Evolutionary conservation across 2,113 vertebrate genomes (phyloP), one percentile per base, ranked within the genome.

Genomic region (Misgurnus mizolepis): DNA sequence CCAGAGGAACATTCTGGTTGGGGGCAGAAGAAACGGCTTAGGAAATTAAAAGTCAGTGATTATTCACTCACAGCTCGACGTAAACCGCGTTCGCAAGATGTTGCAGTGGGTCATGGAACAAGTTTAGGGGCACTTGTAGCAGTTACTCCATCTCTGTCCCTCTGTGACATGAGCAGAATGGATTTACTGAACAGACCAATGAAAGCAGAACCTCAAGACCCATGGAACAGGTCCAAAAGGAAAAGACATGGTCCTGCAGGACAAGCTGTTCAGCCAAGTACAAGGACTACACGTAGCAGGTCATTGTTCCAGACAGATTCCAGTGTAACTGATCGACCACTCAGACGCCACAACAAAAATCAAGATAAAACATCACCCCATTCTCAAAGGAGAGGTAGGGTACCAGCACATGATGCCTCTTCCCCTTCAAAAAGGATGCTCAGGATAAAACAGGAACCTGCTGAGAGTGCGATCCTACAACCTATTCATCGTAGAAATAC

Each of bases 11-110:
- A 92, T 56, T 90, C 93, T 6, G 92, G 93, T 47, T 94, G 93
- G 93, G 91, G 91, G 58, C 93, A 94, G 76, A 94, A 94, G 86
- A 94, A 93, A 73, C 88, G 93, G 5, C 90, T 94, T 49, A 85
- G 93, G 76, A 93, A 94, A 79, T 87, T 93, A 39, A 94, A 94
- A 84, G 92, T 91, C 11, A 93, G 90, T 85, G 91, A 93, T 84
- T 94, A 94, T 62, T 94, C 91, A 0, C 89, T 94, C 43, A 93
- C 91, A 18, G 88, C 90, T n/a, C 81, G 91, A 49, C 83, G 92
- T 45, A 92, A 92, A 86, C 92, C 92, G 1, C 89, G 89, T 40
- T 7, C 78, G 17, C n/a, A 75, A 34, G 81, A 80, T 5, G 62
- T 89, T 67, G 85, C 89, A 11, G 39, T 78, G 18, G 50, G 70